Evolutionary conservation across 1,140 invertebrate species (phyloP), one percentile per base, ranked within the genome.

Genomic region (Zaprionus nigranus): DNA sequence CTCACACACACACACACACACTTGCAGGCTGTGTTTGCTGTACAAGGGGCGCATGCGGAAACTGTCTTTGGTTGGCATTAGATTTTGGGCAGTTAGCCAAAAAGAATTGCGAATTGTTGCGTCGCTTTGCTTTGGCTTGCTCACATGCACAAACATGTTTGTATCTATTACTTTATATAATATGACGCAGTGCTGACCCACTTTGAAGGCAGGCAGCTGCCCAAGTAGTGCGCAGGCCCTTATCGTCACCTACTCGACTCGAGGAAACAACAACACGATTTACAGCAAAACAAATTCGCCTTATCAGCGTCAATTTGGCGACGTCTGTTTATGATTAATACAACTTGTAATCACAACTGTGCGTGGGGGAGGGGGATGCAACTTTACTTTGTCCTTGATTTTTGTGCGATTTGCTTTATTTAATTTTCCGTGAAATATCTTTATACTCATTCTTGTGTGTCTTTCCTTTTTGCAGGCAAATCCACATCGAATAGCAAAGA

Each of bases 401-500:
- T 57, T 11, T 13, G 46, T 51, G 20, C 17, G 11, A 51, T 51
- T 51, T 13, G 20, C 2, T 51, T 20, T 5, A 9, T n/a, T 7
- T 0, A 4, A 2, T 13, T 49, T 49, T 20, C 13, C 9, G 9
- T n/a, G 17, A 1, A 49, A 49, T 20, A 2, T 49, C 6, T 20
- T 49, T 49, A 6, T 51, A 46, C 40, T 46, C 2, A 46, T 24
- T 24, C 20, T n/a, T n/a, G 12, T 2, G 1, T 36, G 26, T 62
- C n/a, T 60, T n/a, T 51, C 72, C 43, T 58, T 64, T 94, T 64
- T 94, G 73, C 94, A 95, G 94, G 94, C 91, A 95, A 95, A 93
- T 94, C 94, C 72, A 92, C 90, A 92, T 94, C 94, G 92, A 95
- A 94, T 93, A 94, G 71, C 90, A 95, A 95, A 93, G 94, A 95